A percentile compares a stretch with the other conserved stretches of the same genome.
phyloP scores from a whole-genome alignment of 2,888 invertebrate genomes.

The Sthenelais limicola region DNA sequence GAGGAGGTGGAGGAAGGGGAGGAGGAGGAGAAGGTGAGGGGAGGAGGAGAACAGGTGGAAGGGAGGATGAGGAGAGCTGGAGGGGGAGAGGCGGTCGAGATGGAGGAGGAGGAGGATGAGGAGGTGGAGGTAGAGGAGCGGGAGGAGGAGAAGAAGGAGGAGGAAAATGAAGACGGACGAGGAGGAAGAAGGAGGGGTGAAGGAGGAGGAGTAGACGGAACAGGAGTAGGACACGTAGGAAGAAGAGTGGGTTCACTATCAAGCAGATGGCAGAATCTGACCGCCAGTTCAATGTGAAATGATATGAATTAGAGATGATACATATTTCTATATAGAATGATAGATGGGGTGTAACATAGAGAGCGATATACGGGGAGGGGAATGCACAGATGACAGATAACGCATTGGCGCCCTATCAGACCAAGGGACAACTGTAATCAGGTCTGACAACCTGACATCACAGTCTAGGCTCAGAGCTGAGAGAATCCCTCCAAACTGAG shows the following conservation, averaged over 20 bases:
- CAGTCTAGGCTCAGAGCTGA: no score
- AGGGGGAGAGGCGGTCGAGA: neutral
- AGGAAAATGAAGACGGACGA: neutral
- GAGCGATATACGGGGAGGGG: no score
- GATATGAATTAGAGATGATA: no score
- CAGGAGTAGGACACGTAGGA: neutral
- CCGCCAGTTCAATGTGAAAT: no score
- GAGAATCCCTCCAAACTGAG: no score
- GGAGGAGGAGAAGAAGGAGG: neutral
- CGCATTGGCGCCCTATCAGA: no score
- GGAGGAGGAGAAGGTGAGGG: neutral
- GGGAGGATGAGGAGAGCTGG: neutral
- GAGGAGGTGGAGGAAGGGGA: neutral
- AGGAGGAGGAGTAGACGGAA: neutral
- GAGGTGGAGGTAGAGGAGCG: neutral
- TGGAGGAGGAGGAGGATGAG: neutral
- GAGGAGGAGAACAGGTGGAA: neutral
- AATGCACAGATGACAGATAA: no score
- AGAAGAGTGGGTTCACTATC: neutral
- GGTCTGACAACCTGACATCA: no score
- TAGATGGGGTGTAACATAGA: no score
- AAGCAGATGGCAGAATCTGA: no score
- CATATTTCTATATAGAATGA: no score
- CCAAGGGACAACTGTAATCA: no score
- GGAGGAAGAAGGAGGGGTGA: neutral